Base-by-base conservation (phyloP, 2,888 invertebrate genomes). In the Tethea ocularis region DNA sequence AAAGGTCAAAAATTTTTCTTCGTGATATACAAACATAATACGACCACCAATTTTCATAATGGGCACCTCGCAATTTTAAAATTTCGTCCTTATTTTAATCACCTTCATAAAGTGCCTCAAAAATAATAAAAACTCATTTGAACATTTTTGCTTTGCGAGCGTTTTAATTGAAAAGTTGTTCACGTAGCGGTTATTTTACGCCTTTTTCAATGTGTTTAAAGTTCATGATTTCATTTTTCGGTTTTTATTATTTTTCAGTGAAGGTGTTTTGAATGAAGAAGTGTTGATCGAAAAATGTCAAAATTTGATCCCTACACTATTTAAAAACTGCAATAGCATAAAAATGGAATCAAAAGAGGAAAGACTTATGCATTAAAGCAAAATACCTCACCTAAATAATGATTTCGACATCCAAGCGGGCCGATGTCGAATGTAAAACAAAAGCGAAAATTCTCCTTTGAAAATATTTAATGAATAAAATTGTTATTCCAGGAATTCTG, bases 381-480 rank as follows among this genome's bases (percentile, higher is more conserved):
- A n/a, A 38, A 38, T 38, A 38, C n/a, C n/a, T 38, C n/a, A 38
- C n/a, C n/a, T 38, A 38, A 46, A 46, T 46, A 46, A n/a, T 46
- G 8, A 46, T 46, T 46, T 10, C 1, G 46, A 46, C n/a, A 38
- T 15, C n/a, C n/a, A 38, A 38, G 38, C 36, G 36, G 15, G 36
- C 0, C 46, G 46, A 36, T n/a, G 36, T 52, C 33, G 36, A 23
- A 17, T 11, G 57, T 57, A 38, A 60, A 53, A 33, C 11, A 59
- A 60, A 61, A 57, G 54, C 38, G 52, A 20, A 20, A 17, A 17
- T 20, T 20, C 33, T 51, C 24, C 38, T 55, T 60, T 59, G 22
- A 61, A 67, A 58, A 60, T 23, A 58, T 36, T 54, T 59, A 62
- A 61, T 68, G 53, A 68, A 64, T 61, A 61, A 61, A 65, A 61